Conservation (phyloP, 2,113 vertebrate genomes). For the Pangasianodon gigas region DNA sequence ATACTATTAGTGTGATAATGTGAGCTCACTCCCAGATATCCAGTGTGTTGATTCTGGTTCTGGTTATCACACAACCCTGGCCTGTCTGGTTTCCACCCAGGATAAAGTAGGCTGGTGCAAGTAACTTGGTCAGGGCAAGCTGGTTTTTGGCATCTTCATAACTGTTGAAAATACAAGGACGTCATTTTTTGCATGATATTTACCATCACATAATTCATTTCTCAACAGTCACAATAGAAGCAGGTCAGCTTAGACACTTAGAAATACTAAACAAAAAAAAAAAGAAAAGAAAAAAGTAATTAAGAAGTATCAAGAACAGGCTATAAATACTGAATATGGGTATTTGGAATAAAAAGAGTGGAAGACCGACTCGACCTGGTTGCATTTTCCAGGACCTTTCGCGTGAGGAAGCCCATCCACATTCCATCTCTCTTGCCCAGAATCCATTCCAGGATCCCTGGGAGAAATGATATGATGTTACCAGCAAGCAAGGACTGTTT, state of each 20-base stretch:
- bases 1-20: background rate
- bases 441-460: constrained; percentile 86
- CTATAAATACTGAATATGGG: background rate
- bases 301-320: background rate
- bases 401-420: constrained; percentile 85
- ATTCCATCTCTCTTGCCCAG: constrained; percentile 79
- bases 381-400: constrained; percentile 81
- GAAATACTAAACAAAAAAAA: background rate
- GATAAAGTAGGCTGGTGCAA: constrained; percentile 87
- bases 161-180: constrained; percentile 62
- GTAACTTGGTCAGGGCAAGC: constrained; percentile 73
- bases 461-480: constrained; percentile 41
- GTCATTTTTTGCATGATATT: background rate
- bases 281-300: background rate
- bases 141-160: constrained; percentile 82
- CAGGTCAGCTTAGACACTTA: background rate
- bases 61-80: constrained; percentile 84
- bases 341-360: background rate
- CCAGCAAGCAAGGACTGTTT: constrained; percentile 7
- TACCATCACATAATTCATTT: background rate
- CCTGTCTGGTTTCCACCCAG: constrained; percentile 81
- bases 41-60: constrained; percentile 71
- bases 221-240: background rate
- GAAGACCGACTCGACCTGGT: constrained; percentile 73
- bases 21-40: constrained; percentile 83